A percentile compares a stretch with the other conserved stretches of the same genome.
These are phyloP conservation scores for Limanda limanda DNA, from an alignment of 2,113 vertebrate genomes.

Conservation along the genomic window DNA sequence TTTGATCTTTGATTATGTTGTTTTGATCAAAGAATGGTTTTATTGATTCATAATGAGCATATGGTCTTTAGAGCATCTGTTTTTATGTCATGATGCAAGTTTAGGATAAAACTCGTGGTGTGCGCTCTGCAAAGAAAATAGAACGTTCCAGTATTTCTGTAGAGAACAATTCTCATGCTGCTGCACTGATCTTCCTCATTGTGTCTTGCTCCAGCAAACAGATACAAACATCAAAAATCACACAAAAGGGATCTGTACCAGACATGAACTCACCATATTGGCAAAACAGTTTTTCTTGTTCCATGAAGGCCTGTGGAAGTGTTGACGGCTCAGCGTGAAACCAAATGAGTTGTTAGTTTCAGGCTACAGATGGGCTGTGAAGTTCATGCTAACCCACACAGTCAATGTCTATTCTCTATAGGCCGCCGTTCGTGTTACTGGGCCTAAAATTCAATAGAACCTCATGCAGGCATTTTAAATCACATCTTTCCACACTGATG, in stretches of 20 bases:
- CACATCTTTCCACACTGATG: too few relatives aligned
- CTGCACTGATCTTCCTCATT: not conserved
- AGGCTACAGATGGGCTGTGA: not conserved
- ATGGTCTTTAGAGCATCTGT: conserved; percentile 3
- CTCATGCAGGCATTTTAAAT: not conserved
- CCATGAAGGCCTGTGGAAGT: not conserved
- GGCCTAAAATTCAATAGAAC: not conserved
- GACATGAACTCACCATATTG: not conserved
- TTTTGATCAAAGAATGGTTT: conserved; percentile 10
- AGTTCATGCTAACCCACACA: not conserved
- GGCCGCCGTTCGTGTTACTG: not conserved
- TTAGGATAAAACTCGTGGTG: not conserved
- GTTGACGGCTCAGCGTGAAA: not conserved
- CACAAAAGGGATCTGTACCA: not conserved
- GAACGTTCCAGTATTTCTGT: too few relatives aligned
- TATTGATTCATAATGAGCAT: conserved; percentile 34
- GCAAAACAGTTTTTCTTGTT: not conserved
- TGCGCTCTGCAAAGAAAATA: not conserved
- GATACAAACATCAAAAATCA: not conserved
- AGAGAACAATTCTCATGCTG: not conserved
- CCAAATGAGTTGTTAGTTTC: not conserved
- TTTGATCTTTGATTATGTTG: conserved; percentile 51
- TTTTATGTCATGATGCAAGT: conserved; percentile 2
- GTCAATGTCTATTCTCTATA: not conserved
- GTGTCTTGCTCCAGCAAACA: not conserved